Conservation (phyloP, 2,113 vertebrate genomes). For the Etheostoma cragini region DNA sequence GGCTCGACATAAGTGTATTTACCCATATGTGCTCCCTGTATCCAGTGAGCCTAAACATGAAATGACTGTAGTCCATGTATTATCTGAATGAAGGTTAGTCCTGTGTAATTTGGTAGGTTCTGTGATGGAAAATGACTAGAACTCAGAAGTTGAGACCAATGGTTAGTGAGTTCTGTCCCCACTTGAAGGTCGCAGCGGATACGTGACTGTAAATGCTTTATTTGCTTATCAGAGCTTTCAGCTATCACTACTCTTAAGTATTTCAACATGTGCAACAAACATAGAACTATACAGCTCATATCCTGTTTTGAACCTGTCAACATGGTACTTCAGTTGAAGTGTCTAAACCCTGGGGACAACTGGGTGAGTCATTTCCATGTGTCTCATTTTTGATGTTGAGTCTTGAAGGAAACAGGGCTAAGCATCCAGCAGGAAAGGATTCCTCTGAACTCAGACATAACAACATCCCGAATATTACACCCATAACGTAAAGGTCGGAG, state of each 20-base stretch:
- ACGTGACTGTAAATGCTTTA: slow-evolving; percentile 61
- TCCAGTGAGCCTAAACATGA: background rate
- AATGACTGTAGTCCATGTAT: background rate
- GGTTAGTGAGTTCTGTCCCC: background rate
- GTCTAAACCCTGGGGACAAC: slow-evolving; percentile 72
- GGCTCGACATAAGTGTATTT: background rate
- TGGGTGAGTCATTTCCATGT: slow-evolving; percentile 83
- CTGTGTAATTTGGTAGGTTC: background rate
- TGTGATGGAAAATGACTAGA: background rate
- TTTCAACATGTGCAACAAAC: slow-evolving; percentile 79
- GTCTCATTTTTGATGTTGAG: slow-evolving; percentile 83
- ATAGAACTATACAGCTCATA: slow-evolving; percentile 71
- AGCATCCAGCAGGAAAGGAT: slow-evolving; percentile 85
- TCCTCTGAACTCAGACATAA: slow-evolving; percentile 83
- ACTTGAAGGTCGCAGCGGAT: slow-evolving; percentile 27
- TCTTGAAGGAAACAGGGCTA: slow-evolving; percentile 81
- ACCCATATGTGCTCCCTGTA: background rate
- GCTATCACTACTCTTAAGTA: slow-evolving; percentile 70
- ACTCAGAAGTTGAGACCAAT: background rate
- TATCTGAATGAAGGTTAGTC: background rate
- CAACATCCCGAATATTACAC: slow-evolving; percentile 77
- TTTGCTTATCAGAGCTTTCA: slow-evolving; percentile 71
- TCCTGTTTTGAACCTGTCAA: slow-evolving; percentile 87
- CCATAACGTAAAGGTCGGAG: slow-evolving; percentile 60
- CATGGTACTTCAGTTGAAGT: slow-evolving; percentile 74